phyloP scores from a whole-genome alignment of 2,888 invertebrate genomes.

The Watsonalla cultraria region DNA sequence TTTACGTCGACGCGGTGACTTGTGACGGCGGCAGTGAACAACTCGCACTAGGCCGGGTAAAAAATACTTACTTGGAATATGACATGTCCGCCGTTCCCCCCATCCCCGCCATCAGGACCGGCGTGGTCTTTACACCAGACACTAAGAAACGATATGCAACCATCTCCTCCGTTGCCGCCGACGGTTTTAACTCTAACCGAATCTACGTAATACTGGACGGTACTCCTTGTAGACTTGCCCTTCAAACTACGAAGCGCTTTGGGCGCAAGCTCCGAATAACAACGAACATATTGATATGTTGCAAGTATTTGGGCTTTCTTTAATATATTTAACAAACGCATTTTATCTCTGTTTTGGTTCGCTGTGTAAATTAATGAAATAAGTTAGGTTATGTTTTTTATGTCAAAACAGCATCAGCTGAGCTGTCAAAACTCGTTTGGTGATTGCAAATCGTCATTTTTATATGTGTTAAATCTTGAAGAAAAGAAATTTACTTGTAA shows the following conservation, averaged over 20 bases:
- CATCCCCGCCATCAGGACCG: slow-evolving; percentile 98
- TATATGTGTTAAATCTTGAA: no score
- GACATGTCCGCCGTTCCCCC: slow-evolving; percentile 97
- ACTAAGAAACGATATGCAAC: slow-evolving; percentile 91
- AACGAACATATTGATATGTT: slow-evolving; percentile 20
- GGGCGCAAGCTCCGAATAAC: slow-evolving; percentile 45
- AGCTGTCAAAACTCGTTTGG: background rate
- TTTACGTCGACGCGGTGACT: no score
- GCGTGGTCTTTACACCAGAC: slow-evolving; percentile 91
- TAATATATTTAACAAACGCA: slow-evolving; percentile 29
- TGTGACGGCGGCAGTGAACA: no score
- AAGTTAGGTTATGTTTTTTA: slow-evolving; percentile 11
- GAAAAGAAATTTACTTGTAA: no score
- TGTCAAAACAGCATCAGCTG: slow-evolving; percentile 1
- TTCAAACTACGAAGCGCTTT: slow-evolving; percentile 62
- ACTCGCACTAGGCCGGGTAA: no score
- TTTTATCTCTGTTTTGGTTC: slow-evolving; percentile 12
- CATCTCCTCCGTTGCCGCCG: slow-evolving; percentile 96
- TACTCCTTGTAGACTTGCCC: slow-evolving; percentile 53
- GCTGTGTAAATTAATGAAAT: background rate
- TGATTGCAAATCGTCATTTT: no score
- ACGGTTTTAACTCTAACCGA: slow-evolving; percentile 80
- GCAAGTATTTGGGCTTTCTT: slow-evolving; percentile 22
- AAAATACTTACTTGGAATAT: slow-evolving; percentile 79
- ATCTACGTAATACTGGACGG: slow-evolving; percentile 84